These are phyloP conservation scores for Amblyjoppa proteus DNA, from an alignment of 2,888 invertebrate species.

Conservation along the genomic window DNA sequence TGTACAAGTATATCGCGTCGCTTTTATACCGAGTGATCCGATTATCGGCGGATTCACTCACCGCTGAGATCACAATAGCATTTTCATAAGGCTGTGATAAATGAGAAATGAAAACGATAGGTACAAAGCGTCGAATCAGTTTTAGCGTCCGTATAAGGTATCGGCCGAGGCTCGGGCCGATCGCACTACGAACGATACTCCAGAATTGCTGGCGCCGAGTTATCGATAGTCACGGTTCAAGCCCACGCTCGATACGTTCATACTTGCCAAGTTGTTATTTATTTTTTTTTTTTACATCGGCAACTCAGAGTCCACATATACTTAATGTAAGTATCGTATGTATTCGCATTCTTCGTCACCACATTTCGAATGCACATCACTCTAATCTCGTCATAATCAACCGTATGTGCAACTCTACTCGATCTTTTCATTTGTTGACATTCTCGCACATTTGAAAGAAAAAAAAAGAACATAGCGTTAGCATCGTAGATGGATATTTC, in stretches of 20 bases:
- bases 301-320: constrained; percentile 43
- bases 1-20: constrained; percentile 50
- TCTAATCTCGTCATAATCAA: constrained; percentile 29
- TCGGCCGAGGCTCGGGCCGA: constrained; percentile 22
- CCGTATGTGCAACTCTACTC: constrained; percentile 40
- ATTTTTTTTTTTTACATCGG: constrained; percentile 35
- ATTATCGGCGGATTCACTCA: constrained; percentile 64
- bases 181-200: neutral
- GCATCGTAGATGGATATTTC: constrained; percentile 35
- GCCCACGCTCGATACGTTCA: constrained; percentile 27
- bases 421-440: constrained; percentile 41
- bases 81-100: constrained; percentile 79
- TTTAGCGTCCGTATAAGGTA: constrained; percentile 50
- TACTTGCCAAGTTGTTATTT: constrained; percentile 28
- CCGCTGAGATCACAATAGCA: constrained; percentile 71
- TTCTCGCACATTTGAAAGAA: constrained; percentile 44
- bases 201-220: constrained; percentile 8
- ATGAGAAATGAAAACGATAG: constrained; percentile 71
- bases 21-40: constrained; percentile 72
- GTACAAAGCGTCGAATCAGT: constrained; percentile 58
- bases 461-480: constrained; percentile 33
- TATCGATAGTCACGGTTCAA: constrained; percentile 13
- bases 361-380: constrained; percentile 35
- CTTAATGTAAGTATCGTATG: constrained; percentile 55
- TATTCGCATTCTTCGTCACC: constrained; percentile 32